phyloP scores from a whole-genome alignment of 1,140 invertebrate genomes.

The Tyrophagus putrescentiae region DNA sequence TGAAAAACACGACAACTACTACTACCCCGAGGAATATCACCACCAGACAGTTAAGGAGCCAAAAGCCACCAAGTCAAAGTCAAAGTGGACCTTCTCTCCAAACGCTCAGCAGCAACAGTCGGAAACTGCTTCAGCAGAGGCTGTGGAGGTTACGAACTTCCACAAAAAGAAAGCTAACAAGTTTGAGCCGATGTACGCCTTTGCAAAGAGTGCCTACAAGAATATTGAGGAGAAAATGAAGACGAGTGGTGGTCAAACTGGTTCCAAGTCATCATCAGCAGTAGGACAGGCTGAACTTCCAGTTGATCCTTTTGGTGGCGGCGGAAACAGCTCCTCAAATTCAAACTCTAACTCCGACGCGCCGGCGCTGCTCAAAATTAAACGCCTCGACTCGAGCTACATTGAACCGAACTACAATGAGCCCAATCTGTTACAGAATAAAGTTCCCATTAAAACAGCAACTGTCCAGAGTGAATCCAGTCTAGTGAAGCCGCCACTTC shows the following conservation, averaged over 20 bases:
- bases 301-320: background rate
- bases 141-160: background rate
- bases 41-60: background rate
- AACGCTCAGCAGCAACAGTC: background rate
- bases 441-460: no score
- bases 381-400: conserved; percentile 9
- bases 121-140: no score
- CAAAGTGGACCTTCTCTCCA: background rate
- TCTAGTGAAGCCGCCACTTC: background rate
- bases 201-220: background rate
- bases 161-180: background rate
- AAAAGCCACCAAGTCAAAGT: background rate
- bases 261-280: background rate
- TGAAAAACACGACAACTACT: no score
- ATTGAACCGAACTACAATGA: background rate
- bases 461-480: background rate
- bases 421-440: no score
- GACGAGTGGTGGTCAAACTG: no score
- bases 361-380: conserved; percentile 3
- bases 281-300: background rate
- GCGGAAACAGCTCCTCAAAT: conserved; percentile 1
- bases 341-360: no score
- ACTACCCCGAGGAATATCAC: background rate
- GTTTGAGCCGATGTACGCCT: background rate
- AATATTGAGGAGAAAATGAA: conserved; percentile 7